Conservation (phyloP, 1,140 invertebrate species). For the Neodiprion lecontei region DNA sequence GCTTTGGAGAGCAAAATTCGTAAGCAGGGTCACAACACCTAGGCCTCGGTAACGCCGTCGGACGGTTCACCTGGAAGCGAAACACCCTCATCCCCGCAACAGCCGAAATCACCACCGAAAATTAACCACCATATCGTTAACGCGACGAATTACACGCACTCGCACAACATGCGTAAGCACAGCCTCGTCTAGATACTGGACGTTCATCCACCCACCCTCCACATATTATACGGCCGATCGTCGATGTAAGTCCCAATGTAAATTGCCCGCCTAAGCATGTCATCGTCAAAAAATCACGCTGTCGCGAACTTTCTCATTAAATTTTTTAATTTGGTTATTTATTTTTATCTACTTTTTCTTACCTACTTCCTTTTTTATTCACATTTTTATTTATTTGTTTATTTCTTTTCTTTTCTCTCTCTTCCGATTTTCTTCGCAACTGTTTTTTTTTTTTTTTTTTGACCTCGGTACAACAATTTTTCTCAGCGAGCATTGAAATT, state of each 20-base stretch:
- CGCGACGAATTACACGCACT: constrained; percentile 50
- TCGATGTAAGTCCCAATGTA: background rate
- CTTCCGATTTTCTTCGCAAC: too few species aligned
- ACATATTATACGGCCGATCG: background rate
- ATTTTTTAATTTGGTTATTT: too few species aligned
- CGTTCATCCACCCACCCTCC: background rate
- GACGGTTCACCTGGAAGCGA: constrained; percentile 25
- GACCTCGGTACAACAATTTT: too few species aligned
- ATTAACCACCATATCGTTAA: constrained; percentile 35
- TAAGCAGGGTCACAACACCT: constrained; percentile 55
- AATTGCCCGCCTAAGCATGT: background rate
- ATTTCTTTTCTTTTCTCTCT: too few species aligned
- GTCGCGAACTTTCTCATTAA: too few species aligned
- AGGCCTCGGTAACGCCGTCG: constrained; percentile 52
- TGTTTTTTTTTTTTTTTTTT: too few species aligned
- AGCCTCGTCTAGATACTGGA: constrained; percentile 49
- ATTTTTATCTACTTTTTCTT: too few species aligned
- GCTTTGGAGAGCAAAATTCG: constrained; percentile 49
- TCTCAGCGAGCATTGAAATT: too few species aligned
- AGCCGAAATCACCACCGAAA: background rate
- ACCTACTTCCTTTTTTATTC: too few species aligned
- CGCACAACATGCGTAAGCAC: constrained; percentile 54
- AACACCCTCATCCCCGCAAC: constrained; percentile 4
- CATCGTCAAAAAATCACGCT: too few species aligned
- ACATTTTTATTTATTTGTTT: too few species aligned